phyloP scores from a whole-genome alignment of 2,888 invertebrate genomes.

The Nephrotoma guestfalica region DNA sequence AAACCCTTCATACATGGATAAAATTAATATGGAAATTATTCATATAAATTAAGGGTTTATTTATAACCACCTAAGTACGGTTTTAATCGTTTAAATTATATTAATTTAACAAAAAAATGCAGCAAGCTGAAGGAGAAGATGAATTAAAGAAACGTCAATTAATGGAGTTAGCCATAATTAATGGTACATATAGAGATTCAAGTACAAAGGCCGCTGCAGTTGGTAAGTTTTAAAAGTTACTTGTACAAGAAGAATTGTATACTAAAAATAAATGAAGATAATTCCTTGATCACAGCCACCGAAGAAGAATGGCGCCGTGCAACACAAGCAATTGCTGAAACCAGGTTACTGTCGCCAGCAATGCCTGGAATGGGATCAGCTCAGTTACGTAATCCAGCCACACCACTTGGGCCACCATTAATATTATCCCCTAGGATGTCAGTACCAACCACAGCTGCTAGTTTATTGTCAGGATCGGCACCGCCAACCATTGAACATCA shows the following conservation, averaged over 20 bases:
- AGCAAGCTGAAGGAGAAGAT: constrained; percentile 99
- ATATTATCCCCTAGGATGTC: constrained; percentile 85
- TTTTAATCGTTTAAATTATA: constrained; percentile 10
- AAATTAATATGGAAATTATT: background rate
- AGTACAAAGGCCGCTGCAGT: constrained; percentile 76
- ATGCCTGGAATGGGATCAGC: constrained; percentile 47
- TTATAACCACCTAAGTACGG: constrained; percentile 12
- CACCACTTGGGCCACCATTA: constrained; percentile 77
- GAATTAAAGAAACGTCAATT: constrained; percentile 98
- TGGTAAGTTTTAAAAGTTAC: constrained; percentile 39
- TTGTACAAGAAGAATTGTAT: background rate
- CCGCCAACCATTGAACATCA: constrained; percentile 59
- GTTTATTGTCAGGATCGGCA: constrained; percentile 39
- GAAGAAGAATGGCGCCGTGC: constrained; percentile 79
- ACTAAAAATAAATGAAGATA: background rate
- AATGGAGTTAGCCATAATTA: constrained; percentile 99
- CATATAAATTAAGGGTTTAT: constrained; percentile 3
- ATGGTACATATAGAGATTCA: constrained; percentile 97
- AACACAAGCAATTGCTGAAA: constrained; percentile 62
- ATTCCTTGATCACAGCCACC: constrained; percentile 27
- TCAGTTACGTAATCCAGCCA: constrained; percentile 48
- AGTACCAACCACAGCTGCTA: constrained; percentile 58
- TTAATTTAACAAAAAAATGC: constrained; percentile 16
- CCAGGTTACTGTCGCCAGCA: constrained; percentile 49
- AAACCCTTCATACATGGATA: background rate